Evolutionary conservation across 2,888 invertebrate genomes (phyloP).

Genomic region (Shargacucullia verbasci): DNA sequence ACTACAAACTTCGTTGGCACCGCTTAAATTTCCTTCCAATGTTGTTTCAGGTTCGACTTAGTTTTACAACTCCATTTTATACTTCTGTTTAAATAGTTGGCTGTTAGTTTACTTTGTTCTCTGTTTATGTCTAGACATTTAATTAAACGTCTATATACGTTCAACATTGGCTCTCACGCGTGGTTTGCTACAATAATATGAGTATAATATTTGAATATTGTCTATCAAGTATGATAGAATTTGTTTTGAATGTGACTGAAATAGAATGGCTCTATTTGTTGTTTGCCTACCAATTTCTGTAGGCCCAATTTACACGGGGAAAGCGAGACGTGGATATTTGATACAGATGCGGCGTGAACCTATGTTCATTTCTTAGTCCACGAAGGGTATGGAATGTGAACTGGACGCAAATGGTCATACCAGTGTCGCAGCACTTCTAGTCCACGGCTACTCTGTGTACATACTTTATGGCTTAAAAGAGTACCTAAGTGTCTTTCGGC

Average conservation of each 20-base stretch:
- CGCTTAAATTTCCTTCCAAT: slow-evolving; percentile 17
- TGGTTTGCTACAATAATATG: slow-evolving; percentile 2
- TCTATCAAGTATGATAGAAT: not conserved
- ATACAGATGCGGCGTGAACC: no score
- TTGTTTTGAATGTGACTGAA: slow-evolving; percentile 11
- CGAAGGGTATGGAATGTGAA: no score
- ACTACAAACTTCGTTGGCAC: slow-evolving; percentile 25
- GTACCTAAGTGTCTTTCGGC: no score
- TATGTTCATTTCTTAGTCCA: no score
- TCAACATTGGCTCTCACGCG: not conserved
- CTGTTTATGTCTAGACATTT: slow-evolving; percentile 23
- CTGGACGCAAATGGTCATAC: no score
- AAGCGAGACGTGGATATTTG: no score
- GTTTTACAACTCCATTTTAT: slow-evolving; percentile 19
- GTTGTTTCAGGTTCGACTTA: slow-evolving; percentile 28
- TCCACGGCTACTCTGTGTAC: no score
- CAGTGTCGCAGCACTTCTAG: no score
- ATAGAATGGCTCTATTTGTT: not conserved
- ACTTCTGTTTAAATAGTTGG: slow-evolving; percentile 19
- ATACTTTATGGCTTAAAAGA: no score
- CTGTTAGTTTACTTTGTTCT: slow-evolving; percentile 1
- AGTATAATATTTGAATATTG: slow-evolving; percentile 7
- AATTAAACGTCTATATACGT: slow-evolving; percentile 18
- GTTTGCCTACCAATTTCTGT: no score
- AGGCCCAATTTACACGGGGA: no score